A percentile compares a stretch with the other conserved stretches of the same genome.
Conservation (phyloP, 2,888 invertebrate species). For the Drosophila affinis region DNA sequence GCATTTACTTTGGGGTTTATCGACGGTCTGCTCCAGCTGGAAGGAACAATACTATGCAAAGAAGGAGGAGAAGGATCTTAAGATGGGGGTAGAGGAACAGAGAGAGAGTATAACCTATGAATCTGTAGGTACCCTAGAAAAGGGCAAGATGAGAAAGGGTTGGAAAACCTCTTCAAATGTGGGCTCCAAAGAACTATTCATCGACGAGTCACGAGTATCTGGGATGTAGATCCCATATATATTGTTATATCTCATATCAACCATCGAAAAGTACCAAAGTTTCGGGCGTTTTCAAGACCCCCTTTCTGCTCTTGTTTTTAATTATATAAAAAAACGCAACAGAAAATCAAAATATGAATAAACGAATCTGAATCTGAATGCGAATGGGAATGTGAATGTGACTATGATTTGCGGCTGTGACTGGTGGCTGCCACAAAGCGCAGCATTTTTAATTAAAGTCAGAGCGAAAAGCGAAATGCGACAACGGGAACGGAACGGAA, state of each 20-base stretch:
- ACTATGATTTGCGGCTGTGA: slow-evolving; percentile 61
- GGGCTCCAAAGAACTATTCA: too few species aligned
- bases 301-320: slow-evolving; percentile 48
- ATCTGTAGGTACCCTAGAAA: neutral
- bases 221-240: too few species aligned
- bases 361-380: slow-evolving; percentile 22
- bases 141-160: too few species aligned
- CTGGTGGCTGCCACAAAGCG: slow-evolving; percentile 64
- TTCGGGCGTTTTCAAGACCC: neutral
- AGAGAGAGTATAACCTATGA: neutral
- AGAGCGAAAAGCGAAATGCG: slow-evolving; percentile 53
- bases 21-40: slow-evolving; percentile 29
- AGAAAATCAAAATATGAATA: slow-evolving; percentile 43
- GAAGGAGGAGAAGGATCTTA: slow-evolving; percentile 21
- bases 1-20: slow-evolving; percentile 69
- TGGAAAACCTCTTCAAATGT: neutral
- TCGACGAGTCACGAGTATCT: too few species aligned
- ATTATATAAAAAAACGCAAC: slow-evolving; percentile 55
- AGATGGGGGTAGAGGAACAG: neutral
- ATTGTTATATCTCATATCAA: neutral
- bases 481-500: slow-evolving; percentile 1
- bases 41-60: neutral
- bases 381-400: slow-evolving; percentile 32
- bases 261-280: neutral
- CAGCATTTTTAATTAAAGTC: slow-evolving; percentile 81